phyloP scores from a whole-genome alignment of 2,888 invertebrate genomes.

The Herminia tarsipennalis region DNA sequence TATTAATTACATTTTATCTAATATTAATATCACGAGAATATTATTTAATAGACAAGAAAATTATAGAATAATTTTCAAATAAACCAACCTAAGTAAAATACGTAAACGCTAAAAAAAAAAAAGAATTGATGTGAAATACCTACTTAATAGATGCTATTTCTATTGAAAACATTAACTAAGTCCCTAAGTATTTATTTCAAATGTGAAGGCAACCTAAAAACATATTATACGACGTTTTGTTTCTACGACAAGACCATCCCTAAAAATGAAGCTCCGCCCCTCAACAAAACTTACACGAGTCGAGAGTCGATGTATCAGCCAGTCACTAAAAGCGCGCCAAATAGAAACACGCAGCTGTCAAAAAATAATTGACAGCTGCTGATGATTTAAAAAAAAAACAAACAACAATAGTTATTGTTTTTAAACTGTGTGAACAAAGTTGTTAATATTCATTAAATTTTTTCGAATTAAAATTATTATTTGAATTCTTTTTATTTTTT shows the following conservation, averaged over 20 bases:
- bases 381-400: slow-evolving; percentile 16
- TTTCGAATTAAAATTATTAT: not conserved
- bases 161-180: too few species aligned
- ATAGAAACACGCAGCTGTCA: slow-evolving; percentile 32
- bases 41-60: too few species aligned
- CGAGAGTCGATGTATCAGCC: slow-evolving; percentile 9
- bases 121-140: too few species aligned
- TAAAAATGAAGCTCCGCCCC: slow-evolving; percentile 27
- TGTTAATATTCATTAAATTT: not conserved
- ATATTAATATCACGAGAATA: too few species aligned
- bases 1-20: too few species aligned
- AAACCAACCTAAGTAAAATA: too few species aligned
- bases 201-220: too few species aligned
- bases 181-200: too few species aligned
- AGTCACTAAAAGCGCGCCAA: slow-evolving; percentile 41
- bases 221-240: slow-evolving; percentile 6
- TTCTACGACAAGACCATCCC: not conserved
- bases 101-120: too few species aligned
- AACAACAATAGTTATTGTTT: too few species aligned
- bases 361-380: slow-evolving; percentile 28
- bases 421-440: not conserved
- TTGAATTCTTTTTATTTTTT: not conserved
- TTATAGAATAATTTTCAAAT: too few species aligned
- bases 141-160: too few species aligned
- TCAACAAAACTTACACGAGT: slow-evolving; percentile 3